A percentile compares a stretch with the other conserved stretches of the same genome.
Conservation (phyloP, 2,888 invertebrate genomes). For the Erebia epiphron region DNA sequence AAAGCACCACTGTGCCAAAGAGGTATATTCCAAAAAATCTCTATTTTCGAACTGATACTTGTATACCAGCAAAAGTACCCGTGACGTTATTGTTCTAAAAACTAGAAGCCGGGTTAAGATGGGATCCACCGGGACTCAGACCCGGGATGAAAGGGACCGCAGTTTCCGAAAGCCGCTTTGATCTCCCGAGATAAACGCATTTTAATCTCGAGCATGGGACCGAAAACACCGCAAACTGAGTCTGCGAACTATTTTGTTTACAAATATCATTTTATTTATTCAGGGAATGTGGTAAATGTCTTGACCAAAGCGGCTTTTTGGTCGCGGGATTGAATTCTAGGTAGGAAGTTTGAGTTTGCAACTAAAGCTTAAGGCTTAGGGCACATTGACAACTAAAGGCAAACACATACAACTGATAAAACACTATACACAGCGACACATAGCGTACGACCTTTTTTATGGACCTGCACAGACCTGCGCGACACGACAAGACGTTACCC, state of each 20-base stretch:
- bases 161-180: slow-evolving; percentile 31
- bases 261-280: slow-evolving; percentile 2
- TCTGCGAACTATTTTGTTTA: slow-evolving; percentile 13
- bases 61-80: slow-evolving; percentile 4
- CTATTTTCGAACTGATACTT: not conserved
- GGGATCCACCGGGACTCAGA: slow-evolving; percentile 29
- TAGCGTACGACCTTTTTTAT: too few relatives aligned
- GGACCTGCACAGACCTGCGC: too few relatives aligned
- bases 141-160: slow-evolving; percentile 26
- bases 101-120: slow-evolving; percentile 26
- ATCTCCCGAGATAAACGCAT: slow-evolving; percentile 36
- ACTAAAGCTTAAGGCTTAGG: not conserved
- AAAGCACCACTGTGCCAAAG: too few relatives aligned
- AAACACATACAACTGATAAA: not conserved
- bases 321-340: not conserved
- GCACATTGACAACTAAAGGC: not conserved
- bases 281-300: not conserved
- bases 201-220: slow-evolving; percentile 32
- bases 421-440: too few relatives aligned
- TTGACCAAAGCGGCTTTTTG: not conserved
- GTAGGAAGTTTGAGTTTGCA: not conserved
- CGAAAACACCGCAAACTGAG: slow-evolving; percentile 22
- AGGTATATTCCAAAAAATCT: too few relatives aligned
- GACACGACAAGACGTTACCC: too few relatives aligned
- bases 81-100: slow-evolving; percentile 15